phyloP scores from a whole-genome alignment of 2,888 invertebrate genomes.

The Xestia c-nigrum region DNA sequence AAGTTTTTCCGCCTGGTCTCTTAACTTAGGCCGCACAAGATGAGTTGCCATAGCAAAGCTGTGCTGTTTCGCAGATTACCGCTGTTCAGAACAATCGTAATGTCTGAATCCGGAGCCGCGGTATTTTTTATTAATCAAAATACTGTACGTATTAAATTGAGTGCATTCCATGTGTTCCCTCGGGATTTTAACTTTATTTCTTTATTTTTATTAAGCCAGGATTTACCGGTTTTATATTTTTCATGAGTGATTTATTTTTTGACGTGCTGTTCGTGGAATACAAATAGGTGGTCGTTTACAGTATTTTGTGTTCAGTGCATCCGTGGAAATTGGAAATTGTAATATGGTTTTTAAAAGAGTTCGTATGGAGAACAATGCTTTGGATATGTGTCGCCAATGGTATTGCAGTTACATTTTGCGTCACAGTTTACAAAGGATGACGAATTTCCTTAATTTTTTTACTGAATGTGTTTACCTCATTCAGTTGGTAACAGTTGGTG shows the following conservation, averaged over 20 bases:
- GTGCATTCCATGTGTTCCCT: slow-evolving; percentile 38
- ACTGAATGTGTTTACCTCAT: not conserved
- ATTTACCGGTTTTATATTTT: slow-evolving; percentile 43
- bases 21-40: slow-evolving; percentile 56
- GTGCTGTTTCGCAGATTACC: slow-evolving; percentile 79
- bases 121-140: slow-evolving; percentile 61
- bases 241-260: slow-evolving; percentile 51
- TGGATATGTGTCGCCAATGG: not conserved
- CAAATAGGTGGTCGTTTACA: slow-evolving; percentile 37
- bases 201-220: slow-evolving; percentile 42
- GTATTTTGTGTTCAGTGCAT: slow-evolving; percentile 9
- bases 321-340: slow-evolving; percentile 1
- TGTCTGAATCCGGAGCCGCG: slow-evolving; percentile 70
- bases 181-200: slow-evolving; percentile 48
- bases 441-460: not conserved
- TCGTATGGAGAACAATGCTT: not conserved
- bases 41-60: slow-evolving; percentile 70
- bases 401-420: not conserved
- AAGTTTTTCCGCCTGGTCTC: slow-evolving; percentile 23
- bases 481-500: not conserved
- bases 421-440: not conserved
- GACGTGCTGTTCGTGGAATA: slow-evolving; percentile 31
- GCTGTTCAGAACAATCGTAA: slow-evolving; percentile 72
- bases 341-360: not conserved
- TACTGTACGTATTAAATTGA: slow-evolving; percentile 48